These are phyloP conservation scores for Scotopteryx bipunctaria DNA, from an alignment of 2,888 invertebrate genomes.

Conservation along the genomic window DNA sequence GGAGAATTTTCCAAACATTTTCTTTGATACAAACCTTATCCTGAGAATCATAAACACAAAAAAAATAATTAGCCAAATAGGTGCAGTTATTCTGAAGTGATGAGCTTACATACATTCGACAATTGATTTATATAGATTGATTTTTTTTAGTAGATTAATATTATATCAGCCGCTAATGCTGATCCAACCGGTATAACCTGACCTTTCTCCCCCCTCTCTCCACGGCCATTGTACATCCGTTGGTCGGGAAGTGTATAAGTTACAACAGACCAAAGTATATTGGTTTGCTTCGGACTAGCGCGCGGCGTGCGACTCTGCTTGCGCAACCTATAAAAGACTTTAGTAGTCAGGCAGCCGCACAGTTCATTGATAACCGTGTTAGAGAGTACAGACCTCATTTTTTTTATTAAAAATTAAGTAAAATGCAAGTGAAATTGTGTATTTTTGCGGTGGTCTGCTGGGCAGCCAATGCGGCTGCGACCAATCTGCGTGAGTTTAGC, in stretches of 20 bases:
- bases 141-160: too few species aligned
- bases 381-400: conserved; percentile 25
- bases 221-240: conserved; percentile 2
- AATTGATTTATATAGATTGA: too few species aligned
- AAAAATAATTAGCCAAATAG: too few species aligned
- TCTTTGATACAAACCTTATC: too few species aligned
- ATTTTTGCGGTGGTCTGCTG: conserved; percentile 47
- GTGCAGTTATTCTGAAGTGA: too few species aligned
- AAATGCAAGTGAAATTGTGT: conserved; percentile 58
- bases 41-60: too few species aligned
- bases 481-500: conserved; percentile 62
- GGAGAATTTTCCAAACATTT: too few species aligned
- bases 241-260: conserved; percentile 14
- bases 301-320: conserved; percentile 24
- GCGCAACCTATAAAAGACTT: conserved; percentile 41
- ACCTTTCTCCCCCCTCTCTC: conserved; percentile 16
- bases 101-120: too few species aligned
- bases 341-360: conserved; percentile 27
- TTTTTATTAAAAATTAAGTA: conserved; percentile 36
- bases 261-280: conserved; percentile 20
- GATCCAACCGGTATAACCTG: conserved; percentile 9
- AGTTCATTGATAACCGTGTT: conserved; percentile 42
- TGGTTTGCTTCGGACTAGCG: conserved; percentile 13
- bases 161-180: too few species aligned
- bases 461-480: conserved; percentile 46